Base-by-base conservation (phyloP, 2,797 vertebrate genomes). In the Crossoptilon crossoptilon region DNA sequence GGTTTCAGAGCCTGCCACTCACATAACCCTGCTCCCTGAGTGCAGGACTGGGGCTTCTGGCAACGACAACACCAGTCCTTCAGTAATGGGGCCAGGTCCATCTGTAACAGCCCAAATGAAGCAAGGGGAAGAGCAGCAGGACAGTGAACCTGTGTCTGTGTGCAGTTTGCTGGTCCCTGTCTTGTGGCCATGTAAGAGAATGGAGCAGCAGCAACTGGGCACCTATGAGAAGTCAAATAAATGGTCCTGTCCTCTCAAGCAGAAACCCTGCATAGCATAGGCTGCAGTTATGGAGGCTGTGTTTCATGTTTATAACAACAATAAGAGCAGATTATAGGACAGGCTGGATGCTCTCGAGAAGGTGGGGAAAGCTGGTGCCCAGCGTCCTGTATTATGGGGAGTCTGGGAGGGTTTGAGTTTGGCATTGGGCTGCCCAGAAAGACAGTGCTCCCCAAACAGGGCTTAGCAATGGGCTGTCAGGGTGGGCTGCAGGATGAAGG, bases 201-300 rank as follows among this genome's bases (percentile, higher is more conserved):
- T 44, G 48, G 51, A 86, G 46, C n/a, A 19, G 27, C 27, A 60
- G 59, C 39, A 81, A 26, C 27, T 21, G 67, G n/a, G 19, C 23
- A 35, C 5, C 16, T 72, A 2, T 33, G n/a, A 82, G 68, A 72
- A 91, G 46, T 18, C 60, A 56, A 71, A 53, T 56, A 39, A 43
- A 85, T 27, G 22, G 39, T 68, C n/a, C 67, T 80, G 51, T 27
- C 10, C 26, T 29, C 41, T 71, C 31, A 14, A 37, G 66, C 24
- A 75, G 46, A 66, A 73, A 0, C 37, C 0, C 0, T 46, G 59
- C 26, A 4, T 0, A 1, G 51, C 11, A 12, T 55, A 82, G 75
- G 39, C 78, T 87, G 63, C 21, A 14, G 18, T 39, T 58, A 69
- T 49, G 41, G 16, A 49, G 43, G 33, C 9, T 63, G 51, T 6